Conservation (phyloP, 2,797 vertebrate species). For the Premnoplex brunnescens region DNA sequence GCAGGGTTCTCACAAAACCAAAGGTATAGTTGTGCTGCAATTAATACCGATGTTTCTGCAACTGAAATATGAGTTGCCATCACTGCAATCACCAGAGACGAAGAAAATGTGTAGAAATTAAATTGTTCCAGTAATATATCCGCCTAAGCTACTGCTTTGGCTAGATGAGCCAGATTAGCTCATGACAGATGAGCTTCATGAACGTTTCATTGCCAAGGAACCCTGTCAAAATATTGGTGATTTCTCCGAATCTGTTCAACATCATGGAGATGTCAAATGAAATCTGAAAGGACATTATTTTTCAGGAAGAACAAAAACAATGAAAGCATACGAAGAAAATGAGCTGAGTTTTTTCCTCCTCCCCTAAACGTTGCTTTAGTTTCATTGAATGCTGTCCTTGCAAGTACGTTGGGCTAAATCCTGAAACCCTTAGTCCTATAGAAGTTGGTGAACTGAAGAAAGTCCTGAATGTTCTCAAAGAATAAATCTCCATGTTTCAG, state of each 20-base stretch:
- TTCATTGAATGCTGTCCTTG: slow-evolving; percentile 24
- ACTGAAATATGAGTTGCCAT: slow-evolving; percentile 46
- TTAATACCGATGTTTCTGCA: slow-evolving; percentile 4
- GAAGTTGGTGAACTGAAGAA: not conserved
- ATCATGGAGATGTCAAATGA: slow-evolving; percentile 73
- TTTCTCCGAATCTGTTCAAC: slow-evolving; percentile 76
- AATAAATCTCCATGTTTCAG: not conserved
- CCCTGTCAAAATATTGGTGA: slow-evolving; percentile 78
- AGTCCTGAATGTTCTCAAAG: not conserved
- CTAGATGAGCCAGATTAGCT: slow-evolving; percentile 73
- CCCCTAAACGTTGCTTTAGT: not conserved
- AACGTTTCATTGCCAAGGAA: slow-evolving; percentile 76
- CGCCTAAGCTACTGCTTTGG: slow-evolving; percentile 69
- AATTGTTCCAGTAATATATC: slow-evolving; percentile 63
- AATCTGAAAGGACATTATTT: slow-evolving; percentile 76
- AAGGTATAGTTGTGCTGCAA: not conserved
- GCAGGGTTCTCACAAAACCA: not conserved
- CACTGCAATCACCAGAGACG: slow-evolving; percentile 49
- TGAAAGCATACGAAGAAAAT: slow-evolving; percentile 52
- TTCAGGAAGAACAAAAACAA: slow-evolving; percentile 72
- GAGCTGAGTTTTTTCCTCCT: slow-evolving; percentile 34
- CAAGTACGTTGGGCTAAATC: not conserved
- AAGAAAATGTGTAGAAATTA: slow-evolving; percentile 66
- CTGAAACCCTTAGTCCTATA: not conserved
- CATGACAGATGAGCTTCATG: slow-evolving; percentile 76